Conservation (phyloP, 2,888 invertebrate genomes). For the Drosophila tanythrix region DNA sequence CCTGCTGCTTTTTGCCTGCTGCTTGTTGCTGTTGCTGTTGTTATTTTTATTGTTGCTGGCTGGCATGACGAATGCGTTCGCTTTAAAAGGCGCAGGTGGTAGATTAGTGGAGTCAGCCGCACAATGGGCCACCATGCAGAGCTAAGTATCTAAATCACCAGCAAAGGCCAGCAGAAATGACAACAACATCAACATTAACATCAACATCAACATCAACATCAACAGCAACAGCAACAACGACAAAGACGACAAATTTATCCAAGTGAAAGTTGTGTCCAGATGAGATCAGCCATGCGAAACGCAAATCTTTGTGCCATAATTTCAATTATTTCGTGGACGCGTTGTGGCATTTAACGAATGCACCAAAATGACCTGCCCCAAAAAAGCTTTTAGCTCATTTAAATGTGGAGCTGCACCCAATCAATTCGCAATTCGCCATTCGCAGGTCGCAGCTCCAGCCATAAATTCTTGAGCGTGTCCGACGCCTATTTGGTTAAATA, state of each 20-base stretch:
- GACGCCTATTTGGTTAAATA: slow-evolving; percentile 55
- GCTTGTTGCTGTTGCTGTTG: not conserved
- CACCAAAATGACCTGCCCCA: slow-evolving; percentile 27
- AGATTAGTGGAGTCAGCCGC: slow-evolving; percentile 8
- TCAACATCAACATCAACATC: slow-evolving; percentile 5
- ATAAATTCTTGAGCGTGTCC: slow-evolving; percentile 66
- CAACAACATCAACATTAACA: slow-evolving; percentile 11
- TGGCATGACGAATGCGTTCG: slow-evolving; percentile 55
- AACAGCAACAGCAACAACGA: slow-evolving; percentile 10
- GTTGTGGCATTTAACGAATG: slow-evolving; percentile 30
- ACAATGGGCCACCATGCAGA: slow-evolving; percentile 59
- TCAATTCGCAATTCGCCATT: slow-evolving; percentile 26
- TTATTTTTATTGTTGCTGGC: slow-evolving; percentile 13
- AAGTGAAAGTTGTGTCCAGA: slow-evolving; percentile 68
- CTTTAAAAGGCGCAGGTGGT: not conserved
- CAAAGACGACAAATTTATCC: slow-evolving; percentile 54
- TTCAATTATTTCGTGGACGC: slow-evolving; percentile 11
- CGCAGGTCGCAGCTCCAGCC: slow-evolving; percentile 34
- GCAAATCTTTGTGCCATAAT: slow-evolving; percentile 40
- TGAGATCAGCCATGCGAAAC: slow-evolving; percentile 33
- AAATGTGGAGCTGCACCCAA: slow-evolving; percentile 66
- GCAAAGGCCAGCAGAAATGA: slow-evolving; percentile 27
- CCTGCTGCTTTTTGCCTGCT: not conserved
- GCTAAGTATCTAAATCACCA: slow-evolving; percentile 40
- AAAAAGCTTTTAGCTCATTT: slow-evolving; percentile 38